Evolutionary conservation across 2,113 vertebrate species (phyloP), one percentile per base, ranked within the genome.

Genomic region (Leucopsar rothschildi): DNA sequence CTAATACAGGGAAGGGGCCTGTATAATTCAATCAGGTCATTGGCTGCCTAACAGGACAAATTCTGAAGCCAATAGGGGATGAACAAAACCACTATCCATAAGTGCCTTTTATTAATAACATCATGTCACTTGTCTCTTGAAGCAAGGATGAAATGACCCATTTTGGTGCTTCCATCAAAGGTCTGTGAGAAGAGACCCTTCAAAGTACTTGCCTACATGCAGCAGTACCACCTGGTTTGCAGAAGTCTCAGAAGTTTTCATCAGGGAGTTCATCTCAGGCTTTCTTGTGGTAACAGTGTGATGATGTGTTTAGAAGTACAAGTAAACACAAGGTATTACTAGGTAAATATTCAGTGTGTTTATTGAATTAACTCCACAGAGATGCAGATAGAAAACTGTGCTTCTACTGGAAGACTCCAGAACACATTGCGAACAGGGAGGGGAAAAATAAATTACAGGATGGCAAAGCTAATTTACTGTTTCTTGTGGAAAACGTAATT

Each of bases 401-500:
- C 33, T 81, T 83, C 39, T 60, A 11, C 68, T 94, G 82, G 60
- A 90, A 66, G 66, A 55, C 11, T 91, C 82, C 88, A 95, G 86
- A 76, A 71, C 15, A 15, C 49, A 70, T 56, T 72, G 59, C 65
- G 88, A 88, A 82, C 2, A 6, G 45, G 8, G 28, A 0, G 24
- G 27, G 4, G 12, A 12, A 1, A 12, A 31, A 71, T 37, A 92
- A 93, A 76, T 47, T 78, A 93, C 68, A 90, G 92, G 92, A 93
- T 82, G 77, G 83, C 78, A 77, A 96, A 97, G 83, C 88, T 93
- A 95, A 96, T 93, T 94, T 96, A 93, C 94, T 86, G 91, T 86
- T 90, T 95, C 92, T 93, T 93, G 94, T 93, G 89, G 94, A 87
- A 96, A 96, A 93, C 56, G 35, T 95, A 96, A 96, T 92, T 96